These are phyloP conservation scores for Salvator merianae DNA, from an alignment of 2,113 vertebrate species.

Conservation along the genomic window DNA sequence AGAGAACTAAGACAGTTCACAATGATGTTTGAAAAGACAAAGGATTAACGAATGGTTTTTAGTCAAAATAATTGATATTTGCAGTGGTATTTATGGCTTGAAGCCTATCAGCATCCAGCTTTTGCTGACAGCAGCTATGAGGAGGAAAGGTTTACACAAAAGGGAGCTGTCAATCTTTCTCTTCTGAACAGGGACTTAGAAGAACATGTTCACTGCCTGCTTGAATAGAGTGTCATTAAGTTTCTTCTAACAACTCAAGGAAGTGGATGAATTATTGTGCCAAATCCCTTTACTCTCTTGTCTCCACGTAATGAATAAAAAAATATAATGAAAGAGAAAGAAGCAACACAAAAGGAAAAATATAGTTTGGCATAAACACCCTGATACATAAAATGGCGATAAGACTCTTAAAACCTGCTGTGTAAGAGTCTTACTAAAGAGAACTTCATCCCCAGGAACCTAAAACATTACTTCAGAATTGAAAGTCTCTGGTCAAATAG, in stretches of 20 bases:
- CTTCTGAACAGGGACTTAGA: constrained; percentile 4
- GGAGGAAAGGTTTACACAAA: background rate
- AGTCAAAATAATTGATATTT: constrained; percentile 41
- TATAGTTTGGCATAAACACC: constrained; percentile 23
- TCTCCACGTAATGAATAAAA: constrained; percentile 62
- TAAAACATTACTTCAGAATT: no score
- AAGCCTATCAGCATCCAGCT: constrained; percentile 35
- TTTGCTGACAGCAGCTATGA: constrained; percentile 3
- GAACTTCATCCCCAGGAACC: background rate
- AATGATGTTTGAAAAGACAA: constrained; percentile 13
- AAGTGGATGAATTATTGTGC: constrained; percentile 49
- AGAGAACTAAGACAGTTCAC: background rate
- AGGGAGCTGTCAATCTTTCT: background rate
- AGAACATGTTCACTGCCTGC: constrained; percentile 43
- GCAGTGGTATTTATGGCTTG: background rate
- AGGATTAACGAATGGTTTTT: constrained; percentile 16
- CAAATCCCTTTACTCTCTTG: constrained; percentile 58
- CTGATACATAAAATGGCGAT: constrained; percentile 21
- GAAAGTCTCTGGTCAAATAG: no score
- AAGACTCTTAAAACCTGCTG: constrained; percentile 28
- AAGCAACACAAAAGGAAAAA: constrained; percentile 7
- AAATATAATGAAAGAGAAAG: constrained; percentile 2
- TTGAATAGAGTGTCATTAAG: constrained; percentile 35
- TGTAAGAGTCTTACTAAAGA: background rate
- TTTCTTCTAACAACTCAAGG: constrained; percentile 36